Base-by-base conservation (phyloP, 2,888 invertebrate genomes). In the Leptinotarsa tumamoca region DNA sequence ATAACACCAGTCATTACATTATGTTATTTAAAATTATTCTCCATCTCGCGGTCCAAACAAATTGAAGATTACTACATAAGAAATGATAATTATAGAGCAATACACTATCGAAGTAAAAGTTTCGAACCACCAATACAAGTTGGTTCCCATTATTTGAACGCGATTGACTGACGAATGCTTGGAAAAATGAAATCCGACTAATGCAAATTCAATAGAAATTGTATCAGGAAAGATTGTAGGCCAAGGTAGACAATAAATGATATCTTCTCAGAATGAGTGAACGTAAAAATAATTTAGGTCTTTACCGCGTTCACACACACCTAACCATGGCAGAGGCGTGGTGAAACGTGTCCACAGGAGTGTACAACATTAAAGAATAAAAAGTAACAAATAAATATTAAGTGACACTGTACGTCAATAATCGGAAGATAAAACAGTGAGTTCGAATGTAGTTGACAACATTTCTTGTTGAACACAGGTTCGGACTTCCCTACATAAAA, bases 231-330 rank as follows among this genome's bases (percentile, higher is more conserved):
- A 66, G 73, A 71, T 73, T 76, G 76, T 76, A 68, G 76, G 76
- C 73, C 76, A 76, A 76, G 76, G 76, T 73, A 61, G 70, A n/a
- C 66, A 61, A 73, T 76, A 68, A 61, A 71, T 73, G 61, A 58
- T 63, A 61, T 73, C 70, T 76, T 73, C 76, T 73, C 50, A 70
- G 73, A 76, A 71, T 71, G 68, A 67, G 71, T 66, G 71, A 71
- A 76, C 50, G 73, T 73, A 76, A 76, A 73, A 73, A 76, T 58
- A 73, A 76, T 68, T 73, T 51, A 73, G 71, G 73, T 73, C 70
- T 54, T 52, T 33, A 17, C 70, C 43, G 58, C 58, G 21, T 18
- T 54, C 18, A 17, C 52, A 70, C 73, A 76, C 74, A 61, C 27
- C 61, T 61, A 14, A 27, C 69, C 56, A 18, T n/a, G 54, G 27